Percentiles rank a stretch among this genome's conserved stretches.
These are phyloP conservation scores for Erythrolamprus reginae DNA, from an alignment of 2,113 vertebrate genomes.

Conservation along the genomic window DNA sequence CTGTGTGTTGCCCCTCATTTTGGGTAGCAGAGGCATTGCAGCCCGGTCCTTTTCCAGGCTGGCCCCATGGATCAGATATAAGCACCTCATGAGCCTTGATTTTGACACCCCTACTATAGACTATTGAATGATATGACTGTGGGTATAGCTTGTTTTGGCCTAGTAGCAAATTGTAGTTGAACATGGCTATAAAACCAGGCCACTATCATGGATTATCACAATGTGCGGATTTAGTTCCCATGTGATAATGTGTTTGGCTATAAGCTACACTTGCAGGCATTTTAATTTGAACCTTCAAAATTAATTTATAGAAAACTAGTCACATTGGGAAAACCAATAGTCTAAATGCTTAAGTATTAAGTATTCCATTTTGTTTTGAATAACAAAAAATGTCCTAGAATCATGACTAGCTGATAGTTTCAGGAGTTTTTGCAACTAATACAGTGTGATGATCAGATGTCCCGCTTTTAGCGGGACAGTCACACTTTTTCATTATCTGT, in stretches of 20 bases:
- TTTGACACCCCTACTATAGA: too few relatives aligned
- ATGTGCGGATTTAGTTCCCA: neutral
- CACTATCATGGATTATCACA: neutral
- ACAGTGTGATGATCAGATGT: too few relatives aligned
- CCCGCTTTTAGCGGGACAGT: too few relatives aligned
- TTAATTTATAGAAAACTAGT: neutral
- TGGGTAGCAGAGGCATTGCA: too few relatives aligned
- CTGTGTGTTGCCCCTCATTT: too few relatives aligned
- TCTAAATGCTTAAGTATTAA: neutral
- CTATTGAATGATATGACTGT: neutral
- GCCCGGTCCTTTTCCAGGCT: too few relatives aligned
- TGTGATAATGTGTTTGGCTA: neutral
- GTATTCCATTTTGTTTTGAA: neutral
- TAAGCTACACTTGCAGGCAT: neutral
- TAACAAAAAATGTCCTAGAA: neutral
- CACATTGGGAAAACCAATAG: neutral
- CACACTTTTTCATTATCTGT: too few relatives aligned
- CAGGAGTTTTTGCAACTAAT: neutral
- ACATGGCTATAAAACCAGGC: neutral
- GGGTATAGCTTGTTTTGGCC: neutral
- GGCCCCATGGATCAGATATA: too few relatives aligned
- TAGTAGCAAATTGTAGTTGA: neutral
- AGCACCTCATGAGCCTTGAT: too few relatives aligned
- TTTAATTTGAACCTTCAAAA: neutral
- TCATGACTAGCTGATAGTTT: neutral